Percentiles rank a stretch among this genome's conserved stretches.
Evolutionary conservation across 1,140 invertebrate genomes (phyloP).

Genomic region (Bombus difficillimus): DNA sequence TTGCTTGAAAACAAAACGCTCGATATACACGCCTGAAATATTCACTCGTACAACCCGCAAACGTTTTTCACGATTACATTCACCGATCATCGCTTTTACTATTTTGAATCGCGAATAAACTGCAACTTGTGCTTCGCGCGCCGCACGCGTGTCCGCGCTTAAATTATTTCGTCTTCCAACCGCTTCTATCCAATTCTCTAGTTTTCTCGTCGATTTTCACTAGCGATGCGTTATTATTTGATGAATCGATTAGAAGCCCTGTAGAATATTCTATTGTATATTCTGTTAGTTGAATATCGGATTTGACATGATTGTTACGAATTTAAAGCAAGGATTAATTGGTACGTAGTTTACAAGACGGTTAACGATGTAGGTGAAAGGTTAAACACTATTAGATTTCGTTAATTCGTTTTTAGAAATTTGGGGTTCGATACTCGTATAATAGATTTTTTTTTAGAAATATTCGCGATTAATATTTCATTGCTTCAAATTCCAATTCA

Average conservation of each 20-base stretch:
- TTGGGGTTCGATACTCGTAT: too few relatives aligned
- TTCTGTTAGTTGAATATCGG: neutral
- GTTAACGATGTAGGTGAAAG: neutral
- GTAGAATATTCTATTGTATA: neutral
- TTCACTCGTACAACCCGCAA: conserved; percentile 20
- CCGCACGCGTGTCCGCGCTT: neutral
- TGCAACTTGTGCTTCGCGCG: neutral
- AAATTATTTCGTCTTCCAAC: neutral
- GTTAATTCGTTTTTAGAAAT: neutral
- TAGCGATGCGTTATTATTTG: neutral
- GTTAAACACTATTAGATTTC: neutral
- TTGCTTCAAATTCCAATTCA: neutral
- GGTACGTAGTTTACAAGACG: neutral
- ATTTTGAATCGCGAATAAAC: conserved; percentile 23
- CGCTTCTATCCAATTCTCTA: neutral
- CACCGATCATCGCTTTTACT: conserved; percentile 44
- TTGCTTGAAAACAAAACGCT: conserved; percentile 45
- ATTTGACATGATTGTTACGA: neutral
- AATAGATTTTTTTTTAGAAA: neutral
- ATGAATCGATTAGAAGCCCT: neutral
- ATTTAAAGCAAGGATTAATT: neutral
- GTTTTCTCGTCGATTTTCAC: neutral
- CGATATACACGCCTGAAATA: conserved; percentile 35
- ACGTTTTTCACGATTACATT: conserved; percentile 41
- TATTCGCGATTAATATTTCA: neutral